Evolutionary conservation across 2,113 vertebrate species (phyloP).

Genomic region (Onychorhynchus coronatus): DNA sequence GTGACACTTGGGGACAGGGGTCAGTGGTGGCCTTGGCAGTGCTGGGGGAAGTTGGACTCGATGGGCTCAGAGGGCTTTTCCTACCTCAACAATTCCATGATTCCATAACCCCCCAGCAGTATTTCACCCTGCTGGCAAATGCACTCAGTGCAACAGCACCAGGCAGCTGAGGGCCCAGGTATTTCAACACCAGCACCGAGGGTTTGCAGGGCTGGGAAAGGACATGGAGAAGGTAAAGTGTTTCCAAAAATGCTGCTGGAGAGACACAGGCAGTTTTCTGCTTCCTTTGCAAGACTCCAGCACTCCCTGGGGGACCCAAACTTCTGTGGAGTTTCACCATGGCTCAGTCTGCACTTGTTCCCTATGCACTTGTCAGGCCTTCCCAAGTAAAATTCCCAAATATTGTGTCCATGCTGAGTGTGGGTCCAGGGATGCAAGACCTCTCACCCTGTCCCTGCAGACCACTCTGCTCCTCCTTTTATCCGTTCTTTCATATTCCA

Average conservation of each 20-base stretch:
- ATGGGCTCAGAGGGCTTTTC: neutral
- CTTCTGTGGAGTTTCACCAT: too few species aligned
- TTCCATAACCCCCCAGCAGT: neutral
- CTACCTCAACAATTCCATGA: neutral
- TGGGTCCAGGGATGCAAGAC: neutral
- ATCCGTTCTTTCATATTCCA: neutral
- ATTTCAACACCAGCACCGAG: neutral
- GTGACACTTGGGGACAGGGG: neutral
- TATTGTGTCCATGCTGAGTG: neutral
- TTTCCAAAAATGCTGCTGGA: neutral
- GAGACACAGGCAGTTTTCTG: neutral
- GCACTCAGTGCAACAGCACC: neutral
- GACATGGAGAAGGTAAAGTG: neutral
- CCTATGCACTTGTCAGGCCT: neutral
- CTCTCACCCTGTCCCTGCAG: too few species aligned
- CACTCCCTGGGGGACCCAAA: neutral
- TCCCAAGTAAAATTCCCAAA: neutral
- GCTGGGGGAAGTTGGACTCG: neutral
- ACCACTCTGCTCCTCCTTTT: neutral
- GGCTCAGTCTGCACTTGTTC: neutral
- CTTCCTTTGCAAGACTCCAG: neutral
- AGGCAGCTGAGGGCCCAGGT: too few species aligned
- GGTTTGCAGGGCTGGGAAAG: neutral
- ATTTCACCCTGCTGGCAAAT: neutral
- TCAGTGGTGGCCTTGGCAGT: neutral